Conservation (phyloP, 2,888 invertebrate species). For the Mellilla xanthometata region DNA sequence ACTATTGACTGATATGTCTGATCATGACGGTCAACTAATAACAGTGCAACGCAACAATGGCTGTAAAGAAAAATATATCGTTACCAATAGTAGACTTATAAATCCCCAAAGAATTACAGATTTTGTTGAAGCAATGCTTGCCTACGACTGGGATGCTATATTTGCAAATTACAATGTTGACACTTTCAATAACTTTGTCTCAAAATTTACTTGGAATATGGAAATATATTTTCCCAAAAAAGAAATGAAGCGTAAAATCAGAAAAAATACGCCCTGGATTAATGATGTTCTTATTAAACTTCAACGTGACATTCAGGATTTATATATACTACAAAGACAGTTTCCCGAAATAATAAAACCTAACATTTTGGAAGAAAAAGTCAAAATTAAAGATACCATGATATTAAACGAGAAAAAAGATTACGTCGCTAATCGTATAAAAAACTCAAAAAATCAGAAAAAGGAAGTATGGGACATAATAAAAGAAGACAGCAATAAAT, state of each 20-base stretch:
- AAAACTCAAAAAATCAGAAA: background rate
- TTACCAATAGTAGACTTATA: too few species aligned
- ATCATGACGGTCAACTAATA: too few species aligned
- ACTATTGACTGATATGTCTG: too few species aligned
- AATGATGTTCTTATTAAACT: background rate
- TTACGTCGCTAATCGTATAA: background rate
- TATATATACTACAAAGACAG: background rate
- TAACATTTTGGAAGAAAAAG: background rate
- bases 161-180: background rate
- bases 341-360: background rate
- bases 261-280: background rate
- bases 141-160: background rate
- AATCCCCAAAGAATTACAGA: background rate
- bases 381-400: background rate
- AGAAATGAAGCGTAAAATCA: background rate
- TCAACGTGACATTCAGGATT: background rate
- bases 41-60: too few species aligned
- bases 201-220: background rate
- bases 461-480: background rate
- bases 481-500: slow-evolving; percentile 1
- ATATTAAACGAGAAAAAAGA: background rate
- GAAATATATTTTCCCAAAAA: slow-evolving; percentile 1
- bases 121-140: background rate
- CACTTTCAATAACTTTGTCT: background rate
- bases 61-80: too few species aligned